Conservation (phyloP, 2,113 vertebrate genomes). For the Ranitomeya imitator region DNA sequence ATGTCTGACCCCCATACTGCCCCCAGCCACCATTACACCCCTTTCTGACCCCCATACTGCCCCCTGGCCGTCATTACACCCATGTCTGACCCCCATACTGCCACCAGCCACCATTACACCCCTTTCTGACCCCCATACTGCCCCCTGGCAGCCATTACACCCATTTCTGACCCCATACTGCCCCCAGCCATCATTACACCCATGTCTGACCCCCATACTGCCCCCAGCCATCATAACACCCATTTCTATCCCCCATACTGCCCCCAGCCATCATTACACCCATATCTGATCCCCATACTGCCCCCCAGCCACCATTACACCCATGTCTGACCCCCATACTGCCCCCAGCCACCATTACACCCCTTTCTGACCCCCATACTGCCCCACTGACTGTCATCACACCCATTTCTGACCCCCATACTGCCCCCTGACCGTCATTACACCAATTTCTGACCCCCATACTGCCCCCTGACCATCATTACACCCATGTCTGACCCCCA, state of each 20-base stretch:
- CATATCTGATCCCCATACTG: neutral
- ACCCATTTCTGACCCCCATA: neutral
- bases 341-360: neutral
- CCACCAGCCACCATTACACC: neutral
- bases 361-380: neutral
- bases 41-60: neutral
- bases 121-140: neutral
- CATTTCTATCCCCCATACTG: too few species aligned
- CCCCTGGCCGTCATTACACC: neutral
- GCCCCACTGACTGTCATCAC: neutral
- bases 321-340: neutral
- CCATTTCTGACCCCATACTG: neutral
- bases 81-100: neutral
- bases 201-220: neutral
- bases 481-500: too few species aligned
- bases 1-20: neutral
- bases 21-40: neutral
- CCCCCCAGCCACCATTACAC: neutral
- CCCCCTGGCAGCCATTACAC: neutral
- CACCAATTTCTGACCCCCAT: neutral
- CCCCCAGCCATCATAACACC: neutral
- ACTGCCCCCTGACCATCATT: neutral
- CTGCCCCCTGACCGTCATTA: neutral
- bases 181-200: neutral
- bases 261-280: neutral